phyloP scores from a whole-genome alignment of 2,113 vertebrate genomes.

The Psephotus haematonotus region DNA sequence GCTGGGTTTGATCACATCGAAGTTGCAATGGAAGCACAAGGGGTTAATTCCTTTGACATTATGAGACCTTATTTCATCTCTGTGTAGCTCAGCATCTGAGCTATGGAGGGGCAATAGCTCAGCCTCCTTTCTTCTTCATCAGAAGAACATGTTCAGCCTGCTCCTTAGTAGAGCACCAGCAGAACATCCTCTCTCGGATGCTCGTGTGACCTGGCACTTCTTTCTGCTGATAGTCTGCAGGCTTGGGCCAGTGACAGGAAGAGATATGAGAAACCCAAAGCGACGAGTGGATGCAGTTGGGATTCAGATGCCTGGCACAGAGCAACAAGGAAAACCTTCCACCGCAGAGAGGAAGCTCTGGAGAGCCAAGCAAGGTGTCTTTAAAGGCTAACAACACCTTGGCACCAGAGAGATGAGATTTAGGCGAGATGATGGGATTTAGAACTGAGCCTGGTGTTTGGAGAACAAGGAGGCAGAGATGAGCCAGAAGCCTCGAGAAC shows the following conservation, averaged over 20 bases:
- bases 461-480: not conserved
- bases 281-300: not conserved
- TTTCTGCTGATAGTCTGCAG: not conserved
- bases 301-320: not conserved
- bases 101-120: not conserved
- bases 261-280: not conserved
- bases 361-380: not conserved
- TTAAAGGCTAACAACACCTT: not conserved
- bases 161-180: not conserved
- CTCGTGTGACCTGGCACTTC: not conserved
- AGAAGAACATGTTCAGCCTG: not conserved
- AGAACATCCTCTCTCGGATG: not conserved
- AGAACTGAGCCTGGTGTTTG: fast-evolving
- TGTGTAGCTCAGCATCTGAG: not conserved
- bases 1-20: not conserved
- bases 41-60: not conserved
- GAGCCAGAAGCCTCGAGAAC: not conserved
- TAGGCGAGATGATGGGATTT: not conserved
- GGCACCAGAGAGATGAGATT: not conserved
- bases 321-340: not conserved
- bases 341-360: not conserved
- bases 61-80: not conserved
- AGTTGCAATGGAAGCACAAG: not conserved
- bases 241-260: not conserved
- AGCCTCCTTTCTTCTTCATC: not conserved